Base-by-base conservation (phyloP, 1,140 invertebrate genomes). In the Drosophila erecta region DNA sequence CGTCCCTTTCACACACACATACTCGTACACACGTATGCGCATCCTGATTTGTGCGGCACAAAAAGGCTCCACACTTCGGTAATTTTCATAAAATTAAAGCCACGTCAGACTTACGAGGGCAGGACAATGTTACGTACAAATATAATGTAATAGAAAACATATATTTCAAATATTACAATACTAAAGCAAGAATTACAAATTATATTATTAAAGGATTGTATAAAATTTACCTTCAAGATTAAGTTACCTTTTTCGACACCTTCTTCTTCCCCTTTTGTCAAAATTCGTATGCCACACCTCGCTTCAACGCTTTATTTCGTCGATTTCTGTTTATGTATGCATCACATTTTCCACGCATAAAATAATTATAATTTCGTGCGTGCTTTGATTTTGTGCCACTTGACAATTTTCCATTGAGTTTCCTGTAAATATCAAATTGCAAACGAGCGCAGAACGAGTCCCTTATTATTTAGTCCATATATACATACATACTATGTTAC, bases 351-450 rank as follows among this genome's bases (percentile, higher is more conserved):
- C 75, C 79, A 81, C 70, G 67, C 79, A 86, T 86, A 81, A 86
- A 87, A 81, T 86, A 86, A 86, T 86, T 86, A 86, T 83, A 86
- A 89, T 86, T 83, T 86, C 53, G 83, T 89, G 84, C 83, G 83
- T 86, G 83, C 84, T 86, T 86, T 86, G 84, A 86, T 87, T 87
- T 87, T 87, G 49, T 73, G 71, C 65, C 84, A 79, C 84, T 83
- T 89, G 62, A 87, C 79, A 89, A 86, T 87, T 87, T 83, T 87
- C 69, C 65, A 69, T 81, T 35, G 81, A 49, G 59, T 79, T 76
- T 75, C 70, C 83, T 78, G 73, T 74, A 75, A 77, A 81, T 81
- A 66, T 62, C 55, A 85, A 85, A 77, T 86, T 76, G 67, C 62
- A 41, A 70, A 47, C 59, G 38, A 50, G 40, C 62, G 35, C 38